Evolutionary conservation across 2,797 vertebrate species (phyloP).

Genomic region (Hypotaenidia philippensis): DNA sequence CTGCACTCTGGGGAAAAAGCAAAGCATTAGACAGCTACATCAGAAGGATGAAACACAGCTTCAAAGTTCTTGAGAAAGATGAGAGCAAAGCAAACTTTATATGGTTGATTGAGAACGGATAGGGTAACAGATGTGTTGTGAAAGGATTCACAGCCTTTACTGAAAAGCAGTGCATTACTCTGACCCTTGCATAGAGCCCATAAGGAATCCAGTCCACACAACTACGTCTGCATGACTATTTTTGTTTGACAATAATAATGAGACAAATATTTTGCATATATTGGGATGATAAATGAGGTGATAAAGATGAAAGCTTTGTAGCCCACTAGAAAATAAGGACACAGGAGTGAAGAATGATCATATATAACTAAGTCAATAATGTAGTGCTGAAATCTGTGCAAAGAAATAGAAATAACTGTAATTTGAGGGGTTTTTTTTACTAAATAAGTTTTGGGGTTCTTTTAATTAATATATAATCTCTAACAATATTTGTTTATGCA

Average conservation of each 20-base stretch:
- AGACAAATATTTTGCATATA: background rate
- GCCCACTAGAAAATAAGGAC: background rate
- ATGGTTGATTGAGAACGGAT: background rate
- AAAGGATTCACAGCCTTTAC: background rate
- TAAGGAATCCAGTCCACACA: background rate
- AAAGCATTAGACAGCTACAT: background rate
- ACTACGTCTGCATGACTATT: background rate
- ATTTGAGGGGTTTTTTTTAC: background rate
- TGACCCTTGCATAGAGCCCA: background rate
- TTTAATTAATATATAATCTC: background rate
- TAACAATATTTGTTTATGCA: background rate
- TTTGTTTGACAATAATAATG: background rate
- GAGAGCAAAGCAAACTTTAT: background rate
- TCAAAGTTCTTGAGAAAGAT: constrained; percentile 5
- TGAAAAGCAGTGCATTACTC: background rate
- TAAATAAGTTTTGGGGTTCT: too few relatives aligned
- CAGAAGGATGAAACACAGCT: constrained; percentile 25
- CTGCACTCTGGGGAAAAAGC: background rate
- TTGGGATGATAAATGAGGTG: background rate
- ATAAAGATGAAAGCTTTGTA: background rate
- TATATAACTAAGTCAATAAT: background rate
- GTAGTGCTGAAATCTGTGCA: background rate
- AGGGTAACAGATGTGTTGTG: background rate
- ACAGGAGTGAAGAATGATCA: background rate
- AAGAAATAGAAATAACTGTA: background rate